These are phyloP conservation scores for Solea solea DNA, from an alignment of 2,113 vertebrate genomes.

Conservation along the genomic window DNA sequence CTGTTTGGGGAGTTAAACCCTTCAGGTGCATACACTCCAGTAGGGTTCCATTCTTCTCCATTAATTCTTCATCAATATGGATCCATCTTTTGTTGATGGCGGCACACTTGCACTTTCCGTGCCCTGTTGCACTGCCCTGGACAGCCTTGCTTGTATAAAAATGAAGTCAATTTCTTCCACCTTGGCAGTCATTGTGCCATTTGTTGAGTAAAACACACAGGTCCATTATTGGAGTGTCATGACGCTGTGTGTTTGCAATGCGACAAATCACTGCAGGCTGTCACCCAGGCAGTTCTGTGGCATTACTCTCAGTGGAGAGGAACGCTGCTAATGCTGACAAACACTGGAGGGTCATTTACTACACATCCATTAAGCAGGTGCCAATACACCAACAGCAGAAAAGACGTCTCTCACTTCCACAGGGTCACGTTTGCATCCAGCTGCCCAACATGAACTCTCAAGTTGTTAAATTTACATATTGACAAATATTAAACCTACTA, in stretches of 20 bases:
- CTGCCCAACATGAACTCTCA: slow-evolving; percentile 24
- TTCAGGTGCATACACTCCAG: slow-evolving; percentile 58
- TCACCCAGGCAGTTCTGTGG: slow-evolving; percentile 57
- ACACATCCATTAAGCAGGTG: slow-evolving; percentile 81
- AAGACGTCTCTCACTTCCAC: slow-evolving; percentile 57
- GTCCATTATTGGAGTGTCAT: slow-evolving; percentile 79
- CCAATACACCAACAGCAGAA: slow-evolving; percentile 73
- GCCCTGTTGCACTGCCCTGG: slow-evolving; percentile 84
- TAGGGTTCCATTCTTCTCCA: slow-evolving; percentile 64
- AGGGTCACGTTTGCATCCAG: slow-evolving; percentile 49
- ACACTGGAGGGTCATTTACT: slow-evolving; percentile 78
- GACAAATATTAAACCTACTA: neutral
- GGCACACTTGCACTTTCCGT: slow-evolving; percentile 84
- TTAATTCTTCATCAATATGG: slow-evolving; percentile 71
- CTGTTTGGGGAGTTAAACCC: slow-evolving; percentile 47
- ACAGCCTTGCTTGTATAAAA: slow-evolving; percentile 84
- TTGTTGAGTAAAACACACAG: slow-evolving; percentile 81
- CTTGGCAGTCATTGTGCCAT: slow-evolving; percentile 69
- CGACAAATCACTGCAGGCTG: slow-evolving; percentile 77
- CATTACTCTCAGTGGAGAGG: slow-evolving; percentile 77
- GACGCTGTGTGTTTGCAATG: slow-evolving; percentile 65
- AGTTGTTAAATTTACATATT: slow-evolving; percentile 1
- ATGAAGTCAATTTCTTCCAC: slow-evolving; percentile 67
- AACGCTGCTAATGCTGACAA: slow-evolving; percentile 78
- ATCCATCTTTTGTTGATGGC: slow-evolving; percentile 85